These are phyloP conservation scores for Ivindomyrus marchei DNA, from an alignment of 2,113 vertebrate species.

Conservation along the genomic window DNA sequence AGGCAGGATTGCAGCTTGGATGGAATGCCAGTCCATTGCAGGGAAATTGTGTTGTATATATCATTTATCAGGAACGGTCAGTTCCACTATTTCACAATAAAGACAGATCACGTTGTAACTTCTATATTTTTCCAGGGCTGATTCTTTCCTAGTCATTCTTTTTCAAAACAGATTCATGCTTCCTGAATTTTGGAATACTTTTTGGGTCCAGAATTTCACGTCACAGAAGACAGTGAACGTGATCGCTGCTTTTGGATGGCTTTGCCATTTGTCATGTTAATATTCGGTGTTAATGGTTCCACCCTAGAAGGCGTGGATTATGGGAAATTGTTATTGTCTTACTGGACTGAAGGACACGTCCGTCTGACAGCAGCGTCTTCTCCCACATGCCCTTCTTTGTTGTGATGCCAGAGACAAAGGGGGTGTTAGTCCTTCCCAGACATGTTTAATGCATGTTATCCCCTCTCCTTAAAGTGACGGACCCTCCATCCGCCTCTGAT, in stretches of 20 bases:
- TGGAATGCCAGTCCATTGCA: background rate
- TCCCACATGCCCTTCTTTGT: background rate
- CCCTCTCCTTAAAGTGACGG: background rate
- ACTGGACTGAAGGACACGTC: background rate
- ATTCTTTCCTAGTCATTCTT: conserved; percentile 1
- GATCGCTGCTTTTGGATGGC: background rate
- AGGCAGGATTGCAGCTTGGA: background rate
- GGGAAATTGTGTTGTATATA: background rate
- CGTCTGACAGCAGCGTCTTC: background rate
- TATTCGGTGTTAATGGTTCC: conserved; percentile 3
- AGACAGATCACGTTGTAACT: background rate
- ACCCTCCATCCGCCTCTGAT: background rate
- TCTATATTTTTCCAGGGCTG: background rate
- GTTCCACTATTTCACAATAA: background rate
- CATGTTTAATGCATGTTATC: conserved; percentile 16
- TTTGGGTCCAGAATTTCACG: background rate
- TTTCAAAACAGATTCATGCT: background rate
- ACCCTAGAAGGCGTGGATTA: background rate
- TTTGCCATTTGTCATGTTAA: background rate
- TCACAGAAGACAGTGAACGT: background rate
- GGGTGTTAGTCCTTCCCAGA: background rate
- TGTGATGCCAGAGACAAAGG: background rate
- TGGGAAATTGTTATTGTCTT: background rate
- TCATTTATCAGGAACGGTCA: background rate
- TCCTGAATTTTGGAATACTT: background rate